Evolutionary conservation across 2,888 invertebrate genomes (phyloP), one percentile per base, ranked within the genome.

Genomic region (Xanthia togata): DNA sequence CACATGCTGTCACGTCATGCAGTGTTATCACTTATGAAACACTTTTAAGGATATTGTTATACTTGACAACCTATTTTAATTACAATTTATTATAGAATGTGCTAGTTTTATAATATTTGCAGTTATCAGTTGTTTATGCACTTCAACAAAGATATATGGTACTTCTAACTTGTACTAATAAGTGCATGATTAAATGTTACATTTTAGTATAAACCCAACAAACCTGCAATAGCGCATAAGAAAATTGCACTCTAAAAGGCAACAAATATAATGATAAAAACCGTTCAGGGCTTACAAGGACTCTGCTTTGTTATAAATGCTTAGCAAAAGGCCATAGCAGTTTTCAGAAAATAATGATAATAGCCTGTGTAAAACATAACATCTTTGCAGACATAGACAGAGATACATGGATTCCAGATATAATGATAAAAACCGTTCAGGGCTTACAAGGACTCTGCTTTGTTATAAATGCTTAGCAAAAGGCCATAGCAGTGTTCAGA

Each of bases 111-210:
- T 70, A n/a, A 47, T 8, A 71, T 2, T 44, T 17, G 14, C 17
- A 17, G 35, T 65, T 60, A 65, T 78, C 78, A 81, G 2, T 73
- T 73, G 81, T 81, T 60, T 44, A 64, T 38, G 57, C 57, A 44
- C 57, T 80, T 53, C 11, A 70, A 53, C 35, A 53, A 44, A 26
- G 23, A 35, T 53, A 35, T 53, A 26, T 69, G 23, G 17, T 17
- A 26, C 31, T 55, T 23, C 17, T 44, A 44, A n/a, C 14, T 14
- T 41, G 47, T n/a, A 57, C 17, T 69, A 23, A 12, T 53, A n/a
- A 20, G 4, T 17, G 23, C 14, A 63, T 64, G 23, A 53, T 20
- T 53, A 35, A 44, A 17, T 47, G 44, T 44, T 35, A 31, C 5
- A 44, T 44, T 57, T 35, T 14, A 14, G 41, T 70, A 70, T 23